Evolutionary conservation across 2,888 invertebrate species (phyloP), one percentile per base, ranked within the genome.

Genomic region (Sarcophaga carnaria): DNA sequence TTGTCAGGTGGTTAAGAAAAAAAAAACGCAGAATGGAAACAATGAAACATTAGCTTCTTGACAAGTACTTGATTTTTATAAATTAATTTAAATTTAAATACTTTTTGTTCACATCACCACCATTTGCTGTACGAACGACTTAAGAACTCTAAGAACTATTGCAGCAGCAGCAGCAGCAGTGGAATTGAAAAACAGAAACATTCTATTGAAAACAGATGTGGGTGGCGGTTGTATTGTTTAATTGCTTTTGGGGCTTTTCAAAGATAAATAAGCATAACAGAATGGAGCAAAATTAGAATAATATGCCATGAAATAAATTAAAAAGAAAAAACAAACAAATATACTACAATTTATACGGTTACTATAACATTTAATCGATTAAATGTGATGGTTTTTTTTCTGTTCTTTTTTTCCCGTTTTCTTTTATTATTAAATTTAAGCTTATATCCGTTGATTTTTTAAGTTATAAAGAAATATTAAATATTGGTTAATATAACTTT

Each of bases 41-140:
- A 78, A 78, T 71, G 78, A 83, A 78, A 71, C 78, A 83, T 83
- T 83, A 80, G 76, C 71, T 83, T 80, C 80, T 80, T 84, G 86
- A 87, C 84, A 84, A 78, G 80, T 71, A 84, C 78, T 81, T 84
- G 70, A 84, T 60, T 81, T 86, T 87, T 84, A 78, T 87, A 87
- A 87, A 84, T 84, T 84, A 87, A 86, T 87, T 87, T 84, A 78
- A 83, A 86, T 75, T 54, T 54, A 54, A 54, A 54, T 12, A 54
- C 54, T 54, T 54, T 67, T 47, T 37, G 3, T 64, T 64, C 64
- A 64, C 6, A 10, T 64, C 8, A 22, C 17, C n/a, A 45, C 0
- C 14, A 14, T 49, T 14, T 49, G 14, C 49, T 49, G 14, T 14
- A 49, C 1, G 54, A 12, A 54, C 54, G 17, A 54, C 76, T 70